Conservation (phyloP, 2,113 vertebrate genomes). For the Notothenia coriiceps region DNA sequence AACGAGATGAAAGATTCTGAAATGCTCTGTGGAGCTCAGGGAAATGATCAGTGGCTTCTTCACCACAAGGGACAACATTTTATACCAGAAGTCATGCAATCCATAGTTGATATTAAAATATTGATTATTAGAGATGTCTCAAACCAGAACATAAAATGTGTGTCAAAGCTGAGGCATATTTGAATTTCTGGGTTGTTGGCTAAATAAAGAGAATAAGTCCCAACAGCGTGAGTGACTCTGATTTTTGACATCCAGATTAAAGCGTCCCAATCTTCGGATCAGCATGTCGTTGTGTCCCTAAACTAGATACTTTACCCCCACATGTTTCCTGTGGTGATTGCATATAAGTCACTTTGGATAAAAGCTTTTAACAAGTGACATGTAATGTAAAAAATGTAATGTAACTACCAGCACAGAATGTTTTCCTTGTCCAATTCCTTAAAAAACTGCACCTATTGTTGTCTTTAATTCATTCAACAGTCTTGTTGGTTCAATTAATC, state of each 20-base stretch:
- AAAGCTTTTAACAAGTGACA: no score
- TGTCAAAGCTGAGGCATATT: background rate
- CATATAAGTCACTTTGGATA: no score
- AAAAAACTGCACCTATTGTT: no score
- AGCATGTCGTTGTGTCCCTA: no score
- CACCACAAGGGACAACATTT: background rate
- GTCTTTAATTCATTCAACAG: no score
- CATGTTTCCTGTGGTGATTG: no score
- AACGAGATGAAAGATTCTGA: background rate
- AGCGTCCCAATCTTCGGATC: no score
- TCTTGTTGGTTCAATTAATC: no score
- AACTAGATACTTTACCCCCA: no score
- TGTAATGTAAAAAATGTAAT: no score
- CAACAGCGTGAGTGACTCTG: background rate
- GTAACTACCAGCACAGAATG: no score
- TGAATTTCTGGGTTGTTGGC: background rate
- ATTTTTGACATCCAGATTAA: background rate
- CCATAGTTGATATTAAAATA: conserved; percentile 12
- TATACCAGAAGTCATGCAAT: background rate
- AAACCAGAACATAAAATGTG: background rate
- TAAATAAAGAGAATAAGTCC: background rate
- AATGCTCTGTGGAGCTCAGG: background rate
- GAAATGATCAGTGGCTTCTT: background rate
- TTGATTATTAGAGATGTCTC: background rate
- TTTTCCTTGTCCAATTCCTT: no score